phyloP scores from a whole-genome alignment of 2,113 vertebrate genomes.

The Chaetura pelagica region DNA sequence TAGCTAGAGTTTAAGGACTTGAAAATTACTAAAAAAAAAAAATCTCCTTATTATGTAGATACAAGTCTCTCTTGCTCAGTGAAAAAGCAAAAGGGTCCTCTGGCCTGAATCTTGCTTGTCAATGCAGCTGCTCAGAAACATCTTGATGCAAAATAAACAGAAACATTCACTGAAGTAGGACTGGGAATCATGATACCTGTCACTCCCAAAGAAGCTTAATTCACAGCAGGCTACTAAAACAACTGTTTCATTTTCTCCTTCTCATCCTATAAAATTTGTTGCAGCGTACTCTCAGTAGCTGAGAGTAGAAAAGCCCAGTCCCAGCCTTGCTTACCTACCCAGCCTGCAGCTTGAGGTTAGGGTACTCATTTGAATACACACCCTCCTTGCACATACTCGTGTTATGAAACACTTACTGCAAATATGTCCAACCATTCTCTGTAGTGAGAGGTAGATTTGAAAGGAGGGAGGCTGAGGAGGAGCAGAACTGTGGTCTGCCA shows the following conservation, averaged over 20 bases:
- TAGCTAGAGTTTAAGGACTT: not conserved
- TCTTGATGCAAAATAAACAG: not conserved
- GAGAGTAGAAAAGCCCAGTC: not conserved
- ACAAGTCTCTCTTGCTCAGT: accelerated
- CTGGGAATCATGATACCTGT: not conserved
- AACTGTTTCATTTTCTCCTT: not conserved
- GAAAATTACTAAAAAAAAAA: not conserved
- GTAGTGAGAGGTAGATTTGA: not conserved
- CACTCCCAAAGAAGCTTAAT: not conserved
- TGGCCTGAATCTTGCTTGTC: not conserved
- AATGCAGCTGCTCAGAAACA: not conserved
- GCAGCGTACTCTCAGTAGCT: not conserved
- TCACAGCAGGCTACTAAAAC: not conserved
- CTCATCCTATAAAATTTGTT: not conserved
- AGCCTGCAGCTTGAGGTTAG: not conserved
- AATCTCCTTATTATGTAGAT: not conserved
- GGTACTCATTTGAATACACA: not conserved
- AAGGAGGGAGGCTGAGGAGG: not conserved
- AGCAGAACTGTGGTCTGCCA: not conserved
- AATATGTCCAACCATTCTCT: not conserved
- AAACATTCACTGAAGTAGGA: not conserved
- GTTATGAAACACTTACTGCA: not conserved
- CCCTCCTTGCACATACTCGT: not conserved
- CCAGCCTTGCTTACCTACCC: not conserved
- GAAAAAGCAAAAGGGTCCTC: not conserved